Evolutionary conservation across 2,888 invertebrate species (phyloP).

Genomic region (Saturnia japonica): DNA sequence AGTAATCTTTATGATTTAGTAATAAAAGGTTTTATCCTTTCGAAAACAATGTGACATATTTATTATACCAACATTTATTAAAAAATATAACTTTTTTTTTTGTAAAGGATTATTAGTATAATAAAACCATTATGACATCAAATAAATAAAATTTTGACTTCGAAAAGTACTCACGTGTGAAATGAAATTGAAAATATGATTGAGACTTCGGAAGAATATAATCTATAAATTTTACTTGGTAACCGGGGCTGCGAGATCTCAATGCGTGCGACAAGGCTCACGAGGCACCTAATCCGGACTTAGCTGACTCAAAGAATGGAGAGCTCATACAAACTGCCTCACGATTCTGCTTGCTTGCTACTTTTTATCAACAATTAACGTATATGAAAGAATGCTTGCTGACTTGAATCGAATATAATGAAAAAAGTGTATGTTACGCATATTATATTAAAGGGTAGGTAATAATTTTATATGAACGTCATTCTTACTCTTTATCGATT

Average conservation of each 20-base stretch:
- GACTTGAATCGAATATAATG: background rate
- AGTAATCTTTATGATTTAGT: constrained; percentile 43
- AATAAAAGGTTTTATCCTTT: constrained; percentile 42
- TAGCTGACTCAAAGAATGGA: constrained; percentile 65
- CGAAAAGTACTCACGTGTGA: constrained; percentile 17
- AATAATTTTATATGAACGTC: background rate
- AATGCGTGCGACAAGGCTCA: constrained; percentile 62
- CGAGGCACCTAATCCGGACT: constrained; percentile 65
- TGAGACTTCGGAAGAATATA: constrained; percentile 27
- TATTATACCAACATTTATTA: constrained; percentile 17
- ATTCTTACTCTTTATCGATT: background rate
- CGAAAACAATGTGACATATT: constrained; percentile 33
- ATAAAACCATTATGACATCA: background rate
- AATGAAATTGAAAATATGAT: constrained; percentile 20
- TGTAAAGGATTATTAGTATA: background rate
- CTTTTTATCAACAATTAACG: constrained; percentile 32
- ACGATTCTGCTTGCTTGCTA: constrained; percentile 45
- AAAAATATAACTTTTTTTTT: background rate
- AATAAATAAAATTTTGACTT: background rate
- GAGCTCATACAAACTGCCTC: constrained; percentile 55
- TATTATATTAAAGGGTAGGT: background rate
- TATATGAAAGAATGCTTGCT: constrained; percentile 19
- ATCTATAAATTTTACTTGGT: constrained; percentile 43
- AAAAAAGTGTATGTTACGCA: background rate
- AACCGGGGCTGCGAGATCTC: constrained; percentile 46